Evolutionary conservation across 1,140 invertebrate species (phyloP).

Genomic region (Drosophila nigrodunni): DNA sequence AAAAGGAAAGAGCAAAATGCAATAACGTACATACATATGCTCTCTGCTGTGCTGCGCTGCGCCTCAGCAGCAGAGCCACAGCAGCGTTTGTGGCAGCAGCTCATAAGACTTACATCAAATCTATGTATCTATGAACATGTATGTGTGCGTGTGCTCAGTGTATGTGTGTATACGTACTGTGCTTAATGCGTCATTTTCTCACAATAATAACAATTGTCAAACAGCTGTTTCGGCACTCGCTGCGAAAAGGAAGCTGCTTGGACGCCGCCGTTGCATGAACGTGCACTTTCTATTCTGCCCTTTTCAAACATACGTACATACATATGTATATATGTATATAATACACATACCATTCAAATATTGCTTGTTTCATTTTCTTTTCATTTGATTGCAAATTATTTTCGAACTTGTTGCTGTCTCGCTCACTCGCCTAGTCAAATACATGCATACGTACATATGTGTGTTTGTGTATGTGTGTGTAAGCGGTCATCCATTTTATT

Average conservation of each 20-base stretch:
- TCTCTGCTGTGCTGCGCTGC: neutral
- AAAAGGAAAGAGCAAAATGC: constrained; percentile 5
- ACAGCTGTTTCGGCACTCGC: constrained; percentile 38
- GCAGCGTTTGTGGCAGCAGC: neutral
- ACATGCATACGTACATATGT: too few relatives aligned
- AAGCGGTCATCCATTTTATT: constrained; percentile 5
- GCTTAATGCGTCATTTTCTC: constrained; percentile 26
- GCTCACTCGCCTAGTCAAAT: neutral
- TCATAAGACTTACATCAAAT: constrained; percentile 6
- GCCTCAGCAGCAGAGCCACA: constrained; percentile 1
- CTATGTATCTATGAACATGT: neutral
- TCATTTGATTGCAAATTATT: constrained; percentile 22
- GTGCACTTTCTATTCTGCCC: constrained; percentile 9
- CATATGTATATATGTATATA: neutral
- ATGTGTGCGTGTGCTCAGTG: neutral
- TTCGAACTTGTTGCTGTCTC: constrained; percentile 25
- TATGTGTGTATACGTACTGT: neutral
- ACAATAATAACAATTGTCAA: constrained; percentile 36
- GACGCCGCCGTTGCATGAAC: neutral
- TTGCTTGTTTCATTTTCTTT: constrained; percentile 19
- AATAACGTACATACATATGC: constrained; percentile 14
- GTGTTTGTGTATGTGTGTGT: neutral
- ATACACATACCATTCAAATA: neutral
- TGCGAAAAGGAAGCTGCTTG: constrained; percentile 13
- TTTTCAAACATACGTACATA: neutral